Conservation (phyloP, 1,140 invertebrate genomes). For the Sinella curviseta region DNA sequence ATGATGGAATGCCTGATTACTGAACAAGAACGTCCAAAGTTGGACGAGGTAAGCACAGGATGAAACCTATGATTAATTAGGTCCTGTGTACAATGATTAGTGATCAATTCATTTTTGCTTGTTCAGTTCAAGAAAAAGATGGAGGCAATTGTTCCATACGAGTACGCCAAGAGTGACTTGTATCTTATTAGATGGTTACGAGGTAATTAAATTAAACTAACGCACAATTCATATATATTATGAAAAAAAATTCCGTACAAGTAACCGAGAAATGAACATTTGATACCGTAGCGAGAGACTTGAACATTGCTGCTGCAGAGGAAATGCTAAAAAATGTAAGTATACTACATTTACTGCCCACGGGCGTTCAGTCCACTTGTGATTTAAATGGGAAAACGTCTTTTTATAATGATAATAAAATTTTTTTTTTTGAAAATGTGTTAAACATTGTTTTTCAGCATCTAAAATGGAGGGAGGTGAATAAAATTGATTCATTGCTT, state of each 20-base stretch:
- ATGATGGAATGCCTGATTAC: no score
- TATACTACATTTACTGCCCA: neutral
- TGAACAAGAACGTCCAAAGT: no score
- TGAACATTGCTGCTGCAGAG: neutral
- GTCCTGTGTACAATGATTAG: no score
- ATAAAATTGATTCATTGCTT: neutral
- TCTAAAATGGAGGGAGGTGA: neutral
- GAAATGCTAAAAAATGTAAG: constrained; percentile 7
- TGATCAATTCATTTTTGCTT: no score
- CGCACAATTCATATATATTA: neutral
- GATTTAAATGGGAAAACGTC: no score
- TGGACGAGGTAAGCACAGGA: no score
- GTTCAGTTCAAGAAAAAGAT: neutral
- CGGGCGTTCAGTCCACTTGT: neutral
- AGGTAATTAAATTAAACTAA: neutral
- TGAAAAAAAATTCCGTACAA: neutral
- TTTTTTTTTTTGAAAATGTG: no score
- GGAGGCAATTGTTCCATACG: neutral
- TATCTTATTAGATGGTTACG: neutral
- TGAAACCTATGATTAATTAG: no score
- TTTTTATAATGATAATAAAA: neutral
- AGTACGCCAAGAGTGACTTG: neutral
- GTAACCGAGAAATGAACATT: no score
- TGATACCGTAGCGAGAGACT: neutral
- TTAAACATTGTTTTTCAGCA: no score